These are phyloP conservation scores for Styela plicata DNA, from an alignment of 23 tunicate species.

Conservation along the genomic window DNA sequence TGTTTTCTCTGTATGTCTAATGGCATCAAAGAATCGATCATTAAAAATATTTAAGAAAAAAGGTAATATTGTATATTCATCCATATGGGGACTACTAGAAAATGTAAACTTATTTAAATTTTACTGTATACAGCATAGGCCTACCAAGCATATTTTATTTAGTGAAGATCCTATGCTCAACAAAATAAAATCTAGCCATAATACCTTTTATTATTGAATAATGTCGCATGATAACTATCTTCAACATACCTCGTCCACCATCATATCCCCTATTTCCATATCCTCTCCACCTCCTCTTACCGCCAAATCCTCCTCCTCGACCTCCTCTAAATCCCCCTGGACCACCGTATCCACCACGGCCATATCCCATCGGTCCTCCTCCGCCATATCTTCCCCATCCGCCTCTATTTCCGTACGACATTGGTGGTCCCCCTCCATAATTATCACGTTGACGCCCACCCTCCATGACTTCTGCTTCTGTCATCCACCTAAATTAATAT, in stretches of 20 bases:
- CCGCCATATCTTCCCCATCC: constrained; percentile 1
- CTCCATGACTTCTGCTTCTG: constrained; percentile 4
- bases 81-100: no score
- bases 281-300: background rate
- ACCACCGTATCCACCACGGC: background rate
- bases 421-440: background rate
- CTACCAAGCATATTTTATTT: no score
- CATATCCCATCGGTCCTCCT: background rate
- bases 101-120: no score
- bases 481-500: background rate
- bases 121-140: no score
- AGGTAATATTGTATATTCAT: no score
- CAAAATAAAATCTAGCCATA: no score
- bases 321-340: background rate
- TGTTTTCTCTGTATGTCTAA: no score
- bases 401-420: background rate
- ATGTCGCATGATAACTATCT: no score
- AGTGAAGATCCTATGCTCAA: no score
- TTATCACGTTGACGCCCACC: background rate
- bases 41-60: no score
- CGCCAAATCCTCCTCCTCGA: background rate
- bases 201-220: no score
- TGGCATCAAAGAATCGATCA: no score
- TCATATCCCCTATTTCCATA: background rate
- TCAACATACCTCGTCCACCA: background rate